Evolutionary conservation across 1,140 invertebrate species (phyloP).

Genomic region (Lasaia peninsularis): DNA sequence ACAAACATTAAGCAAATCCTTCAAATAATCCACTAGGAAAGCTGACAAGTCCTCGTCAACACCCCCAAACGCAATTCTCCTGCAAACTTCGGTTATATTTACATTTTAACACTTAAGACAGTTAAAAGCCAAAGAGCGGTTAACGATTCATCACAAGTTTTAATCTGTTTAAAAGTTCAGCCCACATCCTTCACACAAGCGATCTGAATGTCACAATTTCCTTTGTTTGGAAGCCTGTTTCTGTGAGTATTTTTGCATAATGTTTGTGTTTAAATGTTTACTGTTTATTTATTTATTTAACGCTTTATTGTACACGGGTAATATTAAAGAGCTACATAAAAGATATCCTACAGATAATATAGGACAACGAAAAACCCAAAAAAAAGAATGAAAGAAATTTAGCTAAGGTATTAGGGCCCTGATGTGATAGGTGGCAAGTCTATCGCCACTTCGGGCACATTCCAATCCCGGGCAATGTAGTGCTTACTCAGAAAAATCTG

Average conservation of each 20-base stretch:
- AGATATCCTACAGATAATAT: no score
- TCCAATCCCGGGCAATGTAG: no score
- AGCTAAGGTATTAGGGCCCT: no score
- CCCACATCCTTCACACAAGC: slow-evolving; percentile 7
- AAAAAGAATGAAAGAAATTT: no score
- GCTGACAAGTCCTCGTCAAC: slow-evolving; percentile 48
- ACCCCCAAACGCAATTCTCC: slow-evolving; percentile 53
- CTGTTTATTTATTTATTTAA: no score
- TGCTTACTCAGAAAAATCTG: no score
- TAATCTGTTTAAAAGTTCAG: slow-evolving; percentile 22
- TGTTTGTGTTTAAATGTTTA: not conserved
- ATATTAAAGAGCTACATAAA: no score
- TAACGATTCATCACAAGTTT: slow-evolving; percentile 46
- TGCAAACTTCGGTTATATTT: slow-evolving; percentile 45
- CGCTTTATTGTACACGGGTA: no score
- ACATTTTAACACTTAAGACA: slow-evolving; percentile 69
- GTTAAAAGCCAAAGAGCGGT: slow-evolving; percentile 46
- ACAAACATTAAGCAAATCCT: slow-evolving; percentile 63
- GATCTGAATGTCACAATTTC: not conserved
- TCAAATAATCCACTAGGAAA: slow-evolving; percentile 59
- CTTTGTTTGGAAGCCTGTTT: not conserved
- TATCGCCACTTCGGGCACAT: no score
- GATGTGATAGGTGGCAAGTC: no score
- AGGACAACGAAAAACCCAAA: no score
- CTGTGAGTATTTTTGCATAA: not conserved